Base-by-base conservation (phyloP, 1,140 invertebrate genomes). In the Sogatella furcifera region DNA sequence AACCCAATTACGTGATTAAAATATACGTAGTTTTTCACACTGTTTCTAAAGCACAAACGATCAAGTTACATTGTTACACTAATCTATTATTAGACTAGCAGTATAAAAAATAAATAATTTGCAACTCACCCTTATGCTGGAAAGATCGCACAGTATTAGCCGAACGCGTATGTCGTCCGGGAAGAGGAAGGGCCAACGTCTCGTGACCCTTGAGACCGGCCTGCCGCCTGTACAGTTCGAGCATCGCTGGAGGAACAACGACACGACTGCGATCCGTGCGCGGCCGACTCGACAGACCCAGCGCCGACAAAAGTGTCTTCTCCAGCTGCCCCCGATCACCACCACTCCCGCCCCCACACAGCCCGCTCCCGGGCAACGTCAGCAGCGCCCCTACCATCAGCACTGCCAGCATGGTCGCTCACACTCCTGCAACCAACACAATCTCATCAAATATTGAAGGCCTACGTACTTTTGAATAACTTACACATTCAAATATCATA, bases 81-180 rank as follows among this genome's bases (percentile, higher is more conserved):
- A n/a, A n/a, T n/a, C n/a, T n/a, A n/a, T 28, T 28, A 6, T 2
- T 28, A 6, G 24, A 28, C 24, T 28, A 28, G n/a, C n/a, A n/a
- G n/a, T n/a, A 28, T 28, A 28, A 28, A 28, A 28, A 2, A 28
- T 6, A 28, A 28, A 2, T 28, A 2, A 6, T 28, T 4, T 28
- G 34, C 9, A 13, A 77, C 80, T 78, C 72, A 90, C 88, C 86
- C 75, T 81, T 74, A 77, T 93, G 90, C 66, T 82, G 79, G 77
- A 90, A 94, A 73, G 88, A 89, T 65, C 91, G 77, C 41, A 92
- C 86, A 42, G 90, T 94, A 74, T 94, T 94, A 60, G 91, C 88
- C 57, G 81, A 81, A 60, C 80, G 77, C 11, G 80, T 78, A 63
- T 84, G 76, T 60, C 84, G 73, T 55, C 85, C 86, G 62, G 82